A percentile compares a stretch with the other conserved stretches of the same genome.
These are phyloP conservation scores for Austrolebias charrua DNA, from an alignment of 2,797 vertebrate species.

Conservation along the genomic window DNA sequence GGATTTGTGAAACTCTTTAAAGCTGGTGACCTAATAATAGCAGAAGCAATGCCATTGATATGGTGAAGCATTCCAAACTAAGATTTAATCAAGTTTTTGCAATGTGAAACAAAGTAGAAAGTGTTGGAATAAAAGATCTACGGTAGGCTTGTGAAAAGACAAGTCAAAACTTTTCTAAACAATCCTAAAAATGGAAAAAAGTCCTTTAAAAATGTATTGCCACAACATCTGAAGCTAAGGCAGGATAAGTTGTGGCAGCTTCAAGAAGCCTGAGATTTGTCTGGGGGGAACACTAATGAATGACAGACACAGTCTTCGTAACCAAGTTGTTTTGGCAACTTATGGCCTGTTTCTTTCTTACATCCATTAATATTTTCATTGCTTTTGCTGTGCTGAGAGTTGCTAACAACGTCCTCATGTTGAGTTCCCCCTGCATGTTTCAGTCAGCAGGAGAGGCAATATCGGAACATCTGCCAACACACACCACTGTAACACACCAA, in stretches of 20 bases:
- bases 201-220: no score
- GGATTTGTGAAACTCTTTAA: background rate
- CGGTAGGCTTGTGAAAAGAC: no score
- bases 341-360: background rate
- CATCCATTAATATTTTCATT: conserved; percentile 24
- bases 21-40: background rate
- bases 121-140: no score
- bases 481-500: background rate
- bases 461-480: background rate
- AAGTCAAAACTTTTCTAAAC: no score
- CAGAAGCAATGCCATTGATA: no score
- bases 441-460: no score
- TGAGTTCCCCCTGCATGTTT: background rate
- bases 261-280: background rate
- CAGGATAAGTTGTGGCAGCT: no score
- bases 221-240: no score
- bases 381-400: conserved; percentile 9
- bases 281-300: conserved; percentile 8
- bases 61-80: no score
- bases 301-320: background rate
- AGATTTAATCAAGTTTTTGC: no score
- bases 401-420: conserved; percentile 16
- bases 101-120: no score
- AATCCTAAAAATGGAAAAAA: no score
- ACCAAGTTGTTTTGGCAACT: conserved; percentile 9